These are phyloP conservation scores for Eulemur macaco DNA, from an alignment of 2,113 vertebrate species.

Conservation along the genomic window DNA sequence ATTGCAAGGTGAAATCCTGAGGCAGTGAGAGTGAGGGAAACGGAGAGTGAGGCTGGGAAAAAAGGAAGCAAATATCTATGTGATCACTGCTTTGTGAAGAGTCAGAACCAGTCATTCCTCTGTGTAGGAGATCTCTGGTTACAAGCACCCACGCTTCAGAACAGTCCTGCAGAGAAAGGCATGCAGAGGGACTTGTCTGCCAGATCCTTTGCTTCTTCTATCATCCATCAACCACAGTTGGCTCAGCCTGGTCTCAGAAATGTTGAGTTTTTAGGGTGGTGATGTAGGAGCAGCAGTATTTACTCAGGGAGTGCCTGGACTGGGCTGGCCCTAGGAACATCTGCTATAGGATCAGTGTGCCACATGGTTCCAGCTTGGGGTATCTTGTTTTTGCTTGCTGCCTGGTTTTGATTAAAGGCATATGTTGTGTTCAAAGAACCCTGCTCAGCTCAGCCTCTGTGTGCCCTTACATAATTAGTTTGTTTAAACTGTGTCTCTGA, in stretches of 20 bases:
- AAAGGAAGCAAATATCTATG: not conserved
- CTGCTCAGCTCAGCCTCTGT: constrained; percentile 84
- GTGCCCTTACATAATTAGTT: constrained; percentile 89
- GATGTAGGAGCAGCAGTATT: constrained; percentile 42
- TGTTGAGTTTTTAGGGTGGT: constrained; percentile 10
- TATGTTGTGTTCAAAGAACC: constrained; percentile 85
- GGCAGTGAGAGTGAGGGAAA: not conserved
- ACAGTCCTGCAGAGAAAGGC: not conserved
- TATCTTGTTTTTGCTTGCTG: constrained; percentile 83
- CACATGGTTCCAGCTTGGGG: constrained; percentile 78
- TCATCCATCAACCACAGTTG: not conserved
- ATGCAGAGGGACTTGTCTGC: not conserved
- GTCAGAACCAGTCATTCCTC: not conserved
- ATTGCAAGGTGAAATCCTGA: not conserved
- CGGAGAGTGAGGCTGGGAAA: not conserved
- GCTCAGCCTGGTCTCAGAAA: not conserved
- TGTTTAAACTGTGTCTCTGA: constrained; percentile 88
- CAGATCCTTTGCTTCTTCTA: not conserved
- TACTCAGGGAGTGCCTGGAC: constrained; percentile 71
- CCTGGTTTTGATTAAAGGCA: constrained; percentile 88
- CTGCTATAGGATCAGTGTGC: constrained; percentile 80
- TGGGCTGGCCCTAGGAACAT: constrained; percentile 79
- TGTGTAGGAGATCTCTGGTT: not conserved
- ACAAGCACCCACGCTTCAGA: not conserved
- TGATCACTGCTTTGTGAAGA: not conserved